Conservation (phyloP, 2,113 vertebrate species). For the Eclectus roratus region DNA sequence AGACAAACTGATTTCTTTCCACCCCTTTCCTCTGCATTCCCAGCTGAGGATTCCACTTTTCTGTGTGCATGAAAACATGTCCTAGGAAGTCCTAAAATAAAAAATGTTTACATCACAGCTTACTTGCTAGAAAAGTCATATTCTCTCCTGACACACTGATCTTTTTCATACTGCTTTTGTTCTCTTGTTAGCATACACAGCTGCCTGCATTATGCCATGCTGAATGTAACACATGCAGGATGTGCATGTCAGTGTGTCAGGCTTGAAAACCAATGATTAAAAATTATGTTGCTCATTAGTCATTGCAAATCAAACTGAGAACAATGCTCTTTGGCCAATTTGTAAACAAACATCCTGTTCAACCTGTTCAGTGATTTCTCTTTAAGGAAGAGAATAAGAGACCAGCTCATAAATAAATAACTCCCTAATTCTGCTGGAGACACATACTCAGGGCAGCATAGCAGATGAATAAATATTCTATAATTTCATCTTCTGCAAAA, state of each 20-base stretch:
- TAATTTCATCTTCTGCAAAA: slow-evolving; percentile 63
- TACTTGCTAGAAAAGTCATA: background rate
- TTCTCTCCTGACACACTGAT: background rate
- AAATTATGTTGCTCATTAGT: slow-evolving; percentile 69
- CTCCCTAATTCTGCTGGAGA: slow-evolving; percentile 45
- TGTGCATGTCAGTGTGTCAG: slow-evolving; percentile 36
- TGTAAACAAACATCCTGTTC: slow-evolving; percentile 50
- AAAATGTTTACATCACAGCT: background rate
- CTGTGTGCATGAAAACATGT: rapidly evolving
- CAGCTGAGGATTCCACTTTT: background rate
- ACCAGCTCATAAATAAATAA: slow-evolving; percentile 58
- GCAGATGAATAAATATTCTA: slow-evolving; percentile 48
- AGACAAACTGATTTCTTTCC: background rate
- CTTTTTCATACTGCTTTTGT: background rate
- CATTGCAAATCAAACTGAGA: slow-evolving; percentile 55
- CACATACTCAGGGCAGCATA: slow-evolving; percentile 10
- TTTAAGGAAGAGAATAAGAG: slow-evolving; percentile 36
- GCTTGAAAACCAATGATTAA: slow-evolving; percentile 60
- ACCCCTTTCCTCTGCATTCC: background rate
- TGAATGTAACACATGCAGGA: background rate
- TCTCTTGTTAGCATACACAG: background rate
- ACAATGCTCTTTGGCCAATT: slow-evolving; percentile 59
- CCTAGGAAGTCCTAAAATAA: background rate
- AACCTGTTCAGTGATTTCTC: slow-evolving; percentile 32
- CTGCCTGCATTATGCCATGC: background rate